Evolutionary conservation across 2,797 vertebrate genomes (phyloP), one percentile per base, ranked within the genome.

Genomic region (Chaunax sp.): DNA sequence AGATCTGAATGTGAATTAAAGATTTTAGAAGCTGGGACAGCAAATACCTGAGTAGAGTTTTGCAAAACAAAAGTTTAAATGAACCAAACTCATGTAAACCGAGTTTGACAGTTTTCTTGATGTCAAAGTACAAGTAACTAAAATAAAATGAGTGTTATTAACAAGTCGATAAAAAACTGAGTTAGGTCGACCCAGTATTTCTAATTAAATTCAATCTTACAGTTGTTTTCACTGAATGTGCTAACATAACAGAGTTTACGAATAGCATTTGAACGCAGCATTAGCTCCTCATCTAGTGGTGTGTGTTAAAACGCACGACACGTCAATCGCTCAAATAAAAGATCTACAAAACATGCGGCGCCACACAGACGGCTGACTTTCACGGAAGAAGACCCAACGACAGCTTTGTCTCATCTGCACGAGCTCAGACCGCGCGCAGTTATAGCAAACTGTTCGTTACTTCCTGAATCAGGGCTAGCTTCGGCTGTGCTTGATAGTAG

Each of bases 391-490:
- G n/a, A 13, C 15, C 9, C 0, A 16, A 1, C 38, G 59, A 4
- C 4, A 16, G 7, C 8, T 0, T 19, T 55, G 60, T 77, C 14
- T 91, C 62, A 87, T 90, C 85, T 50, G 11, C 69, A 12, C 64
- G 56, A 59, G 75, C 69, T 61, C 41, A 56, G 64, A 4, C 22
- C 0, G 12, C 28, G 56, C 78, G 28, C 75, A 64, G 64, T 47
- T 55, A 28, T 28, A n/a, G 16, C 5, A 13, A 15, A 0, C 10
- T 26, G 72, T 43, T 1, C n/a, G 38, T 56, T 6, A 88, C 90
- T 94, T 94, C 93, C 93, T 89, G 90, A 69, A 77, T 78, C 59
- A 43, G 72, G 44, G 82, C 75, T 84, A 90, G 88, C 88, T 84
- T 28, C 40, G 30, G 77, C 67, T 61, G 69, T 72, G 64, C 72